Percentiles rank a stretch among this genome's conserved stretches.
phyloP scores from a whole-genome alignment of 1,140 invertebrate species.

The Orchesella cincta region DNA sequence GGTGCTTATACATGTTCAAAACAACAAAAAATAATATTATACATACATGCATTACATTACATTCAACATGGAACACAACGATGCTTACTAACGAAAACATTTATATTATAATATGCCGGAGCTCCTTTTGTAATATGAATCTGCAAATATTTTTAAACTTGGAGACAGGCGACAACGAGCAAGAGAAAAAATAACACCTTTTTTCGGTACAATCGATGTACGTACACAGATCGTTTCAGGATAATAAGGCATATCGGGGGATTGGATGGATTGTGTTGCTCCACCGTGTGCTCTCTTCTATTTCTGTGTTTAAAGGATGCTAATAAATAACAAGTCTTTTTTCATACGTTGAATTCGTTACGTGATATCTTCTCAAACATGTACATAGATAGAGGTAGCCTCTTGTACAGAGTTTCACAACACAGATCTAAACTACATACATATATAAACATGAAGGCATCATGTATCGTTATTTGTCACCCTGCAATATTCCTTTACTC shows the following conservation, averaged over 20 bases:
- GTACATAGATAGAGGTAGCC: too few species aligned
- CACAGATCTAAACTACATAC: too few species aligned
- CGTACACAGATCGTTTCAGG: conserved; percentile 9
- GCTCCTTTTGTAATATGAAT: conserved; percentile 50
- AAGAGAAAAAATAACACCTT: conserved; percentile 14
- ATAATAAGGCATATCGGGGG: conserved; percentile 28
- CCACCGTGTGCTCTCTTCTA: too few species aligned
- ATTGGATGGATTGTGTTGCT: conserved; percentile 17
- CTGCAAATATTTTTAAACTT: conserved; percentile 49
- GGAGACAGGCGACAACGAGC: conserved; percentile 12
- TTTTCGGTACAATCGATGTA: background rate
- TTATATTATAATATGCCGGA: conserved; percentile 10
- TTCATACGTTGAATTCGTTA: too few species aligned
- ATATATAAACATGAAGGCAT: too few species aligned
- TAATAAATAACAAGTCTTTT: conserved; percentile 8
- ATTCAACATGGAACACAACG: too few species aligned
- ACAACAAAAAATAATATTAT: background rate
- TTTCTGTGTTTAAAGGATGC: conserved; percentile 16
- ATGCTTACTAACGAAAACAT: too few species aligned
- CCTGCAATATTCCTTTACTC: too few species aligned
- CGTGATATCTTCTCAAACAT: too few species aligned
- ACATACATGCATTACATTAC: background rate
- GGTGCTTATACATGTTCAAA: background rate
- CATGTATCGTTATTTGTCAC: too few species aligned
- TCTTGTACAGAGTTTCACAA: too few species aligned